Evolutionary conservation across 2,797 vertebrate species (phyloP).

Genomic region (Epinephelus malabaricus): DNA sequence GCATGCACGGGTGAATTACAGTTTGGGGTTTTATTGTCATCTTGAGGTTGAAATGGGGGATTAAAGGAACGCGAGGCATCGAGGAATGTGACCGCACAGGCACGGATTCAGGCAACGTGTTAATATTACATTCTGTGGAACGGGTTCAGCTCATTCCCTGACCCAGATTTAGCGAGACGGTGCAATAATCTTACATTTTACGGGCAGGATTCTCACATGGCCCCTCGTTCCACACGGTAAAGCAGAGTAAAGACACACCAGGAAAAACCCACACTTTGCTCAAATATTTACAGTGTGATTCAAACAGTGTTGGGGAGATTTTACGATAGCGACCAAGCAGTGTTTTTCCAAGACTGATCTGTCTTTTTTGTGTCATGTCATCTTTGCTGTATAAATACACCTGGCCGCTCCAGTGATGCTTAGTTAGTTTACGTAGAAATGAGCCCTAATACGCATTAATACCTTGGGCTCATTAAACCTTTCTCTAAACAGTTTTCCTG

Average conservation of each 20-base stretch:
- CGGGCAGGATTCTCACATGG: conserved; percentile 13
- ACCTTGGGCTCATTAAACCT: conserved; percentile 47
- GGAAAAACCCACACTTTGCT: conserved; percentile 43
- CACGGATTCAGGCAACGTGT: conserved; percentile 33
- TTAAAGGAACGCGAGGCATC: conserved; percentile 23
- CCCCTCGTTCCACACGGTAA: conserved; percentile 24
- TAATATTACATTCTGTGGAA: conserved; percentile 27
- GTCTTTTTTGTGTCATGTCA: conserved; percentile 12
- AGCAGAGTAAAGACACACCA: conserved; percentile 46
- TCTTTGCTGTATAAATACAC: conserved; percentile 50
- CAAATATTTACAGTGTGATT: conserved; percentile 72
- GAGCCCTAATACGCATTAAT: conserved; percentile 44
- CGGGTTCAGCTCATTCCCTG: conserved; percentile 27
- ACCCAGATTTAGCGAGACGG: conserved; percentile 46
- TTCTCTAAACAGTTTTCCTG: conserved; percentile 54
- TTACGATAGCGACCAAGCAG: conserved; percentile 31
- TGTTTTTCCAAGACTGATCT: conserved; percentile 47
- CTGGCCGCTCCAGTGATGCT: conserved; percentile 2
- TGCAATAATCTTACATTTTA: conserved; percentile 24
- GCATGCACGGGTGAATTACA: conserved; percentile 29
- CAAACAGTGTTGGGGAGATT: conserved; percentile 47
- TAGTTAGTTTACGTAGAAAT: conserved; percentile 31
- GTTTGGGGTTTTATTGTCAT: conserved; percentile 46
- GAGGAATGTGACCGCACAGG: conserved; percentile 46
- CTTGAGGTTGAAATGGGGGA: conserved; percentile 33